Evolutionary conservation across 2,113 vertebrate genomes (phyloP).

Genomic region (Macquaria australasica): DNA sequence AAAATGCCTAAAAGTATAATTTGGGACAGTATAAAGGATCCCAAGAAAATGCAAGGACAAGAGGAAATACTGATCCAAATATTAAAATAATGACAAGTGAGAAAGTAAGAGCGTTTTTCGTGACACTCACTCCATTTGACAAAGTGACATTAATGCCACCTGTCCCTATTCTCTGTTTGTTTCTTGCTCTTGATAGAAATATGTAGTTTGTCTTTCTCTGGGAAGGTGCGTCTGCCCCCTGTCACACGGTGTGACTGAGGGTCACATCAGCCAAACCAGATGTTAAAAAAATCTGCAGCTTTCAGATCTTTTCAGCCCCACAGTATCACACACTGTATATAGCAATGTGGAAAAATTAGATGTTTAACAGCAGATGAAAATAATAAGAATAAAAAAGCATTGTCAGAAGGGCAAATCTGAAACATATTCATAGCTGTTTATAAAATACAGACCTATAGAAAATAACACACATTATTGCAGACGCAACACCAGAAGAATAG

Average conservation of each 20-base stretch:
- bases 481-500: neutral
- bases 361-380: constrained; percentile 1
- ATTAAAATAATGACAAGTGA: neutral
- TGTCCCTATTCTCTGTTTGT: constrained; percentile 17
- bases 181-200: constrained; percentile 3
- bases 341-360: neutral
- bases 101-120: neutral
- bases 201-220: constrained; percentile 32
- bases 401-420: neutral
- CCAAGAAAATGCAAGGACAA: neutral
- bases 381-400: neutral
- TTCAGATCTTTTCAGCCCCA: constrained; percentile 32
- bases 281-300: constrained; percentile 50
- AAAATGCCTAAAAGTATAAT: neutral
- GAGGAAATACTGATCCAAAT: neutral
- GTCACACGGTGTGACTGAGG: constrained; percentile 43
- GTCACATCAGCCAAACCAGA: constrained; percentile 55
- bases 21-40: neutral
- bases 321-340: constrained; percentile 4
- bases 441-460: neutral
- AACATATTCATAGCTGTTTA: neutral
- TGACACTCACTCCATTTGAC: neutral
- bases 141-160: neutral
- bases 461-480: neutral
- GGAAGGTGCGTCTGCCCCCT: constrained; percentile 43